A percentile compares a stretch with the other conserved stretches of the same genome.
phyloP scores from a whole-genome alignment of 2,888 invertebrate genomes.

The Drosophila borealis region DNA sequence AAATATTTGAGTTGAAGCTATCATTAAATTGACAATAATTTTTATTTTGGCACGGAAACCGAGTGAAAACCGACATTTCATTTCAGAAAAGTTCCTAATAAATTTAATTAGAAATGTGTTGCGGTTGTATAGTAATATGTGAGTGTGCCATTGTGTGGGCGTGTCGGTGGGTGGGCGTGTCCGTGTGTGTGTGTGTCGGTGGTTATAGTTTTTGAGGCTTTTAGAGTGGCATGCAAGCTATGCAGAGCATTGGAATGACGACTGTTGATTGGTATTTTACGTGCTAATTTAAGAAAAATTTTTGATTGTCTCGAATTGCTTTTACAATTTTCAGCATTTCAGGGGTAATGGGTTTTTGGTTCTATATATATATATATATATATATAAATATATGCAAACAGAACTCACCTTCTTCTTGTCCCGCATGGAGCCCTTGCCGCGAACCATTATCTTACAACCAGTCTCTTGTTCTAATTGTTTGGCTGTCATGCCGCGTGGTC shows the following conservation, averaged over 20 bases:
- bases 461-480: conserved; percentile 99
- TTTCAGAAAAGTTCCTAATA: conserved; percentile 23
- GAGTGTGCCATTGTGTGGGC: neutral
- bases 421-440: conserved; percentile 99
- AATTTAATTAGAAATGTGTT: conserved; percentile 37
- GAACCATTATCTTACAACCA: conserved; percentile 99
- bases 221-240: conserved; percentile 41
- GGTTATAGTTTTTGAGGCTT: conserved; percentile 18
- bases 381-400: conserved; percentile 23
- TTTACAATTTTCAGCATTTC: neutral
- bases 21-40: conserved; percentile 54
- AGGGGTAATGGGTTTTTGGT: neutral
- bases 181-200: conserved; percentile 1
- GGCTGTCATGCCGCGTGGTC: conserved; percentile 99
- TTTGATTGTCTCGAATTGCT: neutral
- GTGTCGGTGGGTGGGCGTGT: neutral
- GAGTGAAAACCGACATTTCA: conserved; percentile 61
- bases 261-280: conserved; percentile 12
- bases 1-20: conserved; percentile 14
- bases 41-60: conserved; percentile 60
- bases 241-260: conserved; percentile 30
- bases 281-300: conserved; percentile 15
- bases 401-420: conserved; percentile 99
- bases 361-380: neutral
- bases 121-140: conserved; percentile 11